Percentiles rank a stretch among this genome's conserved stretches.
These are phyloP conservation scores for Beroe forskalii DNA, from an alignment of 37 sponge, comb jelly and placozoan genomes.

Conservation along the genomic window DNA sequence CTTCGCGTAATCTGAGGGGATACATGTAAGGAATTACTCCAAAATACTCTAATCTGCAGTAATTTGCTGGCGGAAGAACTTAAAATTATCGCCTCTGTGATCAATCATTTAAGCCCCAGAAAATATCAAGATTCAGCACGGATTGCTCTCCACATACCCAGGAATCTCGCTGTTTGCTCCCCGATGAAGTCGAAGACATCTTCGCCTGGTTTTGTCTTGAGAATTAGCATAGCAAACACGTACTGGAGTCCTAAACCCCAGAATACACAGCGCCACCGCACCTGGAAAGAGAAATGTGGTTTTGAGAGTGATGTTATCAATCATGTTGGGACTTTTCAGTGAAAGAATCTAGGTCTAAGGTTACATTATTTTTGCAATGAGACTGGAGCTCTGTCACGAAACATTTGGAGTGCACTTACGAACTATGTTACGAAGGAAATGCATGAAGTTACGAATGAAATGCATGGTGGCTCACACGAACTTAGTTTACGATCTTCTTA, in stretches of 20 bases:
- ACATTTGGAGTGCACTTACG: no score
- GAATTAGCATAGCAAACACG: conserved; percentile 54
- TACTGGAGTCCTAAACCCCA: conserved; percentile 65
- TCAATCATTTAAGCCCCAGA: neutral
- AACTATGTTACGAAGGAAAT: no score
- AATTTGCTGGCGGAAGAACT: no score
- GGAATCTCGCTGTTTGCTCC: conserved; percentile 6
- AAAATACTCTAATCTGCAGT: no score
- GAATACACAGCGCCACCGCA: conserved; percentile 55
- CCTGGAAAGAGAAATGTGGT: conserved; percentile 44
- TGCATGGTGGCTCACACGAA: no score
- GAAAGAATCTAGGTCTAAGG: no score
- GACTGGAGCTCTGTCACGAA: no score
- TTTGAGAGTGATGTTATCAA: conserved; percentile 43
- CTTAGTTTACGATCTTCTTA: no score
- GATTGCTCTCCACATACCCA: neutral
- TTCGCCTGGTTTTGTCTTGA: conserved; percentile 29
- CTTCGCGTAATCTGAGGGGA: conserved; percentile 24
- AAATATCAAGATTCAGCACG: neutral
- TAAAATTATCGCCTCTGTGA: no score
- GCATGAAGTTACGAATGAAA: no score
- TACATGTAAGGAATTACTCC: neutral
- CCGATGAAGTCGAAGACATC: conserved; percentile 63
- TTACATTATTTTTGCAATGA: no score
- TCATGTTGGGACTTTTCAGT: no score